Percentiles rank a stretch among this genome's conserved stretches.
Conservation (phyloP, 2,888 invertebrate species). For the Drosophila merina region DNA sequence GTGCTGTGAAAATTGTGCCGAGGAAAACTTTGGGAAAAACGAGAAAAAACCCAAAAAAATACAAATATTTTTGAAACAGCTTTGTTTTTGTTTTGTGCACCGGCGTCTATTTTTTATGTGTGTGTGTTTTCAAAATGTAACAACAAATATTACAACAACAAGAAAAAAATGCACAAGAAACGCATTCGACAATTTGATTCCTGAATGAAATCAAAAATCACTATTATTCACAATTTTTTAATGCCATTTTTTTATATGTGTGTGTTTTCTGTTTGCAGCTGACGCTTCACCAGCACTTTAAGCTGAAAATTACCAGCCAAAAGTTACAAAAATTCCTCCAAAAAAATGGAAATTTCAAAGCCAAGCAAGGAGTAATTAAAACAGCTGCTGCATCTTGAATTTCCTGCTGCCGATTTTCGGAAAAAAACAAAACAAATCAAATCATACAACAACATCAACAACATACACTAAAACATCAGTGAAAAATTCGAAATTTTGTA, state of each 20-base stretch:
- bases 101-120: conserved; percentile 1
- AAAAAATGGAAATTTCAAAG: conserved; percentile 1
- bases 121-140: neutral
- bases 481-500: neutral
- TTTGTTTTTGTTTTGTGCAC: conserved; percentile 3
- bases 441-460: neutral
- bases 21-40: conserved; percentile 1
- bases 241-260: conserved; percentile 28
- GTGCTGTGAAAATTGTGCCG: neutral
- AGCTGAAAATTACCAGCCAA: neutral
- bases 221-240: conserved; percentile 17
- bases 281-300: conserved; percentile 18
- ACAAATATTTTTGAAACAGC: neutral
- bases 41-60: neutral
- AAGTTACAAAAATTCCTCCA: neutral
- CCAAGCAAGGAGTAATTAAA: neutral
- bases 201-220: neutral
- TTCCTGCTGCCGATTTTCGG: neutral
- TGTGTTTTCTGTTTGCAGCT: conserved; percentile 31
- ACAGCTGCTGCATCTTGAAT: conserved; percentile 46
- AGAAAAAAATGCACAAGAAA: neutral
- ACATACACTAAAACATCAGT: neutral
- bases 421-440: conserved; percentile 13
- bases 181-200: conserved; percentile 1
- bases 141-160: neutral